Base-by-base conservation (phyloP, 2,797 vertebrate genomes). In the Sebastes taczanowskii region DNA sequence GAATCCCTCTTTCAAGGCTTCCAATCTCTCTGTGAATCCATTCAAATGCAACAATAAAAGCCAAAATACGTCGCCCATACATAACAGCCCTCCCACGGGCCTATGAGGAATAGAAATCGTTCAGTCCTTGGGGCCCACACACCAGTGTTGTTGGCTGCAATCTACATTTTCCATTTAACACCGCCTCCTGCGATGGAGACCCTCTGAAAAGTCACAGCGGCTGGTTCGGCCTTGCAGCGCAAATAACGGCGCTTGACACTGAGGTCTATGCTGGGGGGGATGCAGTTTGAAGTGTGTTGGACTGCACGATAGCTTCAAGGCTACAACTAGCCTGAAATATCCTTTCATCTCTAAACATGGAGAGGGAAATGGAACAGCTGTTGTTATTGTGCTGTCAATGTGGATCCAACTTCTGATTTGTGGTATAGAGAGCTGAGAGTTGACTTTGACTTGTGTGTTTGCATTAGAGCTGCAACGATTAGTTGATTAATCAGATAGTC, bases 11-110 rank as follows among this genome's bases (percentile, higher is more conserved):
- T 92, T 90, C 71, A 91, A 89, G 74, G 71, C 77, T 73, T 83
- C 65, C 78, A 72, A 63, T 82, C 71, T 72, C 86, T 90, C 77
- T 81, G 82, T 86, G 86, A 87, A 91, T 88, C 85, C 86, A 91
- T 92, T 95, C 80, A 90, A 84, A 93, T 90, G 72, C 85, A 87
- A 89, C 74, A 85, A 93, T 91, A 91, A 88, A 91, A 89, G 91
- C 78, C 77, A 82, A 88, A 91, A 91, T 87, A 62, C 52, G 60
- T 69, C 73, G 62, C 74, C 80, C 66, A 87, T 86, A 81, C 80
- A 88, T 77, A 86, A 84, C 84, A 74, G 78, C 65, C 72, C 61
- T 65, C 85, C 84, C 71, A 76, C 6, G 11, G 68, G 68, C 52
- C 74, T 68, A 11, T 49, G 69, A 73, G 76, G 72, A 84, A 88